These are phyloP conservation scores for Coelopa pilipes DNA, from an alignment of 2,888 invertebrate genomes.

Conservation along the genomic window DNA sequence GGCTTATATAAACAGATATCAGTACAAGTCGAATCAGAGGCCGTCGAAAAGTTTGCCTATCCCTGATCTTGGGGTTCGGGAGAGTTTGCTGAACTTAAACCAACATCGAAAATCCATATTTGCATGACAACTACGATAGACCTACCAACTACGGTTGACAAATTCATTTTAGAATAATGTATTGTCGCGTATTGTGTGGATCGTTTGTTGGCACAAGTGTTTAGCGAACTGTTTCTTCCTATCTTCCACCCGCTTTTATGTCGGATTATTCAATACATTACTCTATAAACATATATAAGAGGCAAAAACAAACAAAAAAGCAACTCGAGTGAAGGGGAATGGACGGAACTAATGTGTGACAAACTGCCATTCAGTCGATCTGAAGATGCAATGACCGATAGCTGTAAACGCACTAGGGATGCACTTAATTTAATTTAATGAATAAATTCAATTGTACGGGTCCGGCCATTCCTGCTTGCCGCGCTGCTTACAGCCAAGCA, in stretches of 20 bases:
- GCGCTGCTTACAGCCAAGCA: neutral
- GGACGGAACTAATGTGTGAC: too few relatives aligned
- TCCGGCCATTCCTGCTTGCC: neutral
- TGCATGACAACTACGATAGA: neutral
- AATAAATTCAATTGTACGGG: constrained; percentile 35
- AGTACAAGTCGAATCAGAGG: too few relatives aligned
- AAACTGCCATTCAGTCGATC: too few relatives aligned
- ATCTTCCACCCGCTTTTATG: neutral
- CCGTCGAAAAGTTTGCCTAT: neutral
- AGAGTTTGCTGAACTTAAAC: too few relatives aligned
- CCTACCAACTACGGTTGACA: constrained; percentile 2
- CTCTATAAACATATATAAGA: too few relatives aligned
- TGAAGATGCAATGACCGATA: neutral
- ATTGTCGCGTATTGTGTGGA: neutral
- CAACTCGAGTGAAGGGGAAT: too few relatives aligned
- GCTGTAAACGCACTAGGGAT: neutral
- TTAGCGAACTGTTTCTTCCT: neutral
- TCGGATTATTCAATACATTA: too few relatives aligned
- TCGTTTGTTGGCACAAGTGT: constrained; percentile 1
- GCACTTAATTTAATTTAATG: constrained; percentile 40
- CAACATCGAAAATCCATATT: too few relatives aligned
- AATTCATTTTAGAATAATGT: neutral
- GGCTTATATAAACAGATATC: too few relatives aligned
- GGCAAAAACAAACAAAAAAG: too few relatives aligned
- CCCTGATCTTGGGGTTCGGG: neutral